phyloP scores from a whole-genome alignment of 2,113 vertebrate genomes.

The Shinisaurus crocodilurus region DNA sequence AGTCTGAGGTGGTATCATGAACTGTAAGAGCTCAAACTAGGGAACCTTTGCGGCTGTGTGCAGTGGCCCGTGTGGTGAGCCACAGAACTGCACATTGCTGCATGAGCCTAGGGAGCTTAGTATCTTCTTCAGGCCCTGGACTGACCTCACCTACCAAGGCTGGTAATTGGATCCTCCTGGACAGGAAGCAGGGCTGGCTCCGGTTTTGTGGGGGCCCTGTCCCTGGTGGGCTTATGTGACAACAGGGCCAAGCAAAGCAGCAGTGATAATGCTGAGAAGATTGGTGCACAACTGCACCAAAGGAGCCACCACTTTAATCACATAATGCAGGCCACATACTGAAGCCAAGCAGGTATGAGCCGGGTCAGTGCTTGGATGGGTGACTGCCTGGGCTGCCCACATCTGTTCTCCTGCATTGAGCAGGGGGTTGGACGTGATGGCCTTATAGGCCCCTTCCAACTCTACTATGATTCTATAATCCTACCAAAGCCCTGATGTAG shows the following conservation, averaged over 20 bases:
- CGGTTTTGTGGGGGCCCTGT: neutral
- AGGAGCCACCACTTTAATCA: neutral
- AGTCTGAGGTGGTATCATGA: neutral
- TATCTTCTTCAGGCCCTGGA: neutral
- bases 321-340: no score
- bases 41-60: neutral
- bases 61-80: neutral
- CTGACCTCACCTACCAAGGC: neutral
- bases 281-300: neutral
- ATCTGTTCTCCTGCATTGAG: no score
- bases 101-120: neutral
- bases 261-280: neutral
- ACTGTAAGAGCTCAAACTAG: neutral
- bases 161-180: neutral
- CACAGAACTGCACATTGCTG: neutral
- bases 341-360: no score
- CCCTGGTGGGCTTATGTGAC: no score
- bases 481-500: neutral
- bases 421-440: no score
- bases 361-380: no score
- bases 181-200: neutral
- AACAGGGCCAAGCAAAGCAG: neutral
- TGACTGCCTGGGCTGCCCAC: no score
- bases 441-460: no score
- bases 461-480: no score